A percentile compares a stretch with the other conserved stretches of the same genome.
These are phyloP conservation scores for Lacerta agilis DNA, from an alignment of 2,797 vertebrate genomes.

Conservation along the genomic window DNA sequence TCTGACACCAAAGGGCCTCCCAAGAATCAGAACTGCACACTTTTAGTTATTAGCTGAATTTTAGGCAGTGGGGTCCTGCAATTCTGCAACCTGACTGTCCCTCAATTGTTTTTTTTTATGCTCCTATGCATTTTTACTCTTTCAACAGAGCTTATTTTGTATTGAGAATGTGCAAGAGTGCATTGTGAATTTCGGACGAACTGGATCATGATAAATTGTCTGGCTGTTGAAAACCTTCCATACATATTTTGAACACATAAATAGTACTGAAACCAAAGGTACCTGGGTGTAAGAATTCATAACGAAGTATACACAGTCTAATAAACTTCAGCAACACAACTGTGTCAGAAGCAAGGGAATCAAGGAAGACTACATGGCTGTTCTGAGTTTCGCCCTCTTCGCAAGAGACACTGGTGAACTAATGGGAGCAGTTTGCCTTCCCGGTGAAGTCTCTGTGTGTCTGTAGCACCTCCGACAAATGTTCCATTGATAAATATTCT, in stretches of 20 bases:
- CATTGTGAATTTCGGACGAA: neutral
- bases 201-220: neutral
- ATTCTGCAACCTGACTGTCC: neutral
- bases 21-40: too few species aligned
- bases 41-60: too few species aligned
- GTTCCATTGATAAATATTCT: constrained; percentile 93
- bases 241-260: neutral
- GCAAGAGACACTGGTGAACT: constrained; percentile 83
- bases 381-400: constrained; percentile 34
- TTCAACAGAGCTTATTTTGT: neutral
- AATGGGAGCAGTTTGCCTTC: constrained; percentile 90
- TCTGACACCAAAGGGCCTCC: too few species aligned
- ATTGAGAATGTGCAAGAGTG: neutral
- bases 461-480: constrained; percentile 92
- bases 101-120: too few species aligned
- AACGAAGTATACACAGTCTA: neutral
- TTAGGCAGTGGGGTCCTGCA: neutral
- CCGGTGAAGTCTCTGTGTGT: constrained; percentile 87
- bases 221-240: neutral
- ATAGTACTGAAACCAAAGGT: neutral
- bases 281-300: neutral
- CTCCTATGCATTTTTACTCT: too few species aligned
- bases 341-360: constrained; percentile 13
- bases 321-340: neutral
- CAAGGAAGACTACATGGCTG: constrained; percentile 13